Conservation (phyloP, 64 coral and sea anemone species). For the Montipora capricornis region DNA sequence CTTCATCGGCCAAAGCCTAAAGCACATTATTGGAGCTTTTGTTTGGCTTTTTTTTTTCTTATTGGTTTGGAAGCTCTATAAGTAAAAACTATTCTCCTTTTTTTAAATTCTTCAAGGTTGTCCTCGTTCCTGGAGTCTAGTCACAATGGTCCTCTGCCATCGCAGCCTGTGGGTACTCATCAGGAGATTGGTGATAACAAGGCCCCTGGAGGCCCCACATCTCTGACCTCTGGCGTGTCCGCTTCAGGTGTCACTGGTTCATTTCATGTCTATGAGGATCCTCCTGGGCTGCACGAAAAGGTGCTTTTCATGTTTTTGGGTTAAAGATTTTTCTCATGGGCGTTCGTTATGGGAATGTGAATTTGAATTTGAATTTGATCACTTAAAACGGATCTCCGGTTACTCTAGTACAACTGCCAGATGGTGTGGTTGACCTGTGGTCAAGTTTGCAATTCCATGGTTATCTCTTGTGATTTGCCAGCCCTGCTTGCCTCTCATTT, state of each 20-base stretch:
- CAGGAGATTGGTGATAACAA: constrained; percentile 94
- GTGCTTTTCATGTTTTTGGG: constrained; percentile 23
- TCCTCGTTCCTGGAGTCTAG: constrained; percentile 79
- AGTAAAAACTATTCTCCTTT: background rate
- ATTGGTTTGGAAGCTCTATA: background rate
- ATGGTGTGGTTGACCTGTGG: too few species aligned
- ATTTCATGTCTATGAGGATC: constrained; percentile 87
- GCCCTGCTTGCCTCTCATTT: too few species aligned
- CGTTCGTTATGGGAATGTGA: too few species aligned
- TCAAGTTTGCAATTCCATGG: too few species aligned
- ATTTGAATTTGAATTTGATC: too few species aligned
- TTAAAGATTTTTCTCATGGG: too few species aligned
- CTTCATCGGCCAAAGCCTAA: too few species aligned
- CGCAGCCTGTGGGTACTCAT: constrained; percentile 23
- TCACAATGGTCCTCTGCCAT: constrained; percentile 61
- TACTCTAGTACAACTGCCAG: too few species aligned
- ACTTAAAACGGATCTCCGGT: too few species aligned
- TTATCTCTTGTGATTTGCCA: too few species aligned
- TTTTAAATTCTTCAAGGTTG: constrained; percentile 31
- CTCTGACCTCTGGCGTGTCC: constrained; percentile 57
- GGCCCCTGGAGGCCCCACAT: constrained; percentile 89
- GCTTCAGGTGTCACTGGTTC: constrained; percentile 34
- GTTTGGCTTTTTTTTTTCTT: too few species aligned
- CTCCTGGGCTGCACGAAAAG: constrained; percentile 98
- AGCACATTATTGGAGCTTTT: too few species aligned